A percentile compares a stretch with the other conserved stretches of the same genome.
phyloP scores from a whole-genome alignment of 2,888 invertebrate species.

The Trimorus sp. region DNA sequence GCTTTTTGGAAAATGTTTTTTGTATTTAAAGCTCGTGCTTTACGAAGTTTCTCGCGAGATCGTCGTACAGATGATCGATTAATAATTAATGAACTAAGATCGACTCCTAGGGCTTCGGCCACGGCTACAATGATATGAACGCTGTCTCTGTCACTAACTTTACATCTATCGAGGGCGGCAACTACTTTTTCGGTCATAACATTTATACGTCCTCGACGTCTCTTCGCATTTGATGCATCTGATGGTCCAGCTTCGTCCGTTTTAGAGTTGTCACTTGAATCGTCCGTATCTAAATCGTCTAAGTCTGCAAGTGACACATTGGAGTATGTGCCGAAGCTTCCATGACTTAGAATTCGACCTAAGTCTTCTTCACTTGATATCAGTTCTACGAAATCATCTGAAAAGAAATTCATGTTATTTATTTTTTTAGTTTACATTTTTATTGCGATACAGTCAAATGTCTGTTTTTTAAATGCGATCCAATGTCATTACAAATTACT shows the following conservation, averaged over 20 bases:
- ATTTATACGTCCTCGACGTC: neutral
- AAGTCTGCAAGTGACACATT: neutral
- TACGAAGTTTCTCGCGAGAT: neutral
- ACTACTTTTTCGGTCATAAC: slow-evolving; percentile 3
- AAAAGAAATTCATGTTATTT: neutral
- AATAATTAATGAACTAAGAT: neutral
- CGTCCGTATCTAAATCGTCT: neutral
- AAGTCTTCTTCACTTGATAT: neutral
- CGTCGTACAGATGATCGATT: neutral
- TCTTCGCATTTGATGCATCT: neutral
- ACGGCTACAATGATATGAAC: slow-evolving; percentile 1
- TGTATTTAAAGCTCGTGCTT: neutral
- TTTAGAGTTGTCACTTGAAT: neutral
- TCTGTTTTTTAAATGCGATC: neutral
- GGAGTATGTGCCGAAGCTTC: neutral
- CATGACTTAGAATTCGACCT: neutral
- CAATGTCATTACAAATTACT: no score
- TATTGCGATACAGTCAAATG: neutral
- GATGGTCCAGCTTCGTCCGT: neutral
- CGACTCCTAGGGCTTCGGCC: neutral
- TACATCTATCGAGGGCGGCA: neutral
- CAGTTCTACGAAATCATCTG: neutral
- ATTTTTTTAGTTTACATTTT: neutral
- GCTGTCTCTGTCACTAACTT: slow-evolving; percentile 11
- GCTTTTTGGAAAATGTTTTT: neutral